Conservation (phyloP, 2,113 vertebrate species). For the Piaya cayana region DNA sequence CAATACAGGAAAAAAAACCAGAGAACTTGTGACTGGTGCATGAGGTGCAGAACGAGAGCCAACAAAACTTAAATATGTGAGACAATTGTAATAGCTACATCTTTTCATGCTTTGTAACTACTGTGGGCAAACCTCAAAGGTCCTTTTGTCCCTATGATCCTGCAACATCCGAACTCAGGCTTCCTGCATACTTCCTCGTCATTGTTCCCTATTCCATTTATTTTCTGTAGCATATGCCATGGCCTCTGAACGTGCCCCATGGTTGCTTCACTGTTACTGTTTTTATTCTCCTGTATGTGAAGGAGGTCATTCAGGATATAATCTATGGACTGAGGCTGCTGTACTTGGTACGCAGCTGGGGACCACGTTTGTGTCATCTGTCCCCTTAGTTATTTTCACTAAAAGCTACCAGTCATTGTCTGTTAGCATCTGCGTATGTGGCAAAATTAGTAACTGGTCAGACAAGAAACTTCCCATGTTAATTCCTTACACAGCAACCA, state of each 20-base stretch:
- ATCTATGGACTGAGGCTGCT: background rate
- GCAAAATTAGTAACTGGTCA: background rate
- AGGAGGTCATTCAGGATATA: background rate
- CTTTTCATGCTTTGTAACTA: background rate
- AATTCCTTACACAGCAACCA: background rate
- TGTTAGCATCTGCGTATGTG: background rate
- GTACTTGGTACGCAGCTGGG: background rate
- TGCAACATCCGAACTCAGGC: background rate
- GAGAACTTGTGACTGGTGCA: background rate
- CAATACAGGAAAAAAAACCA: background rate
- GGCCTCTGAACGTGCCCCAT: background rate
- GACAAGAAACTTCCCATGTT: background rate
- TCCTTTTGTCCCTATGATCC: background rate
- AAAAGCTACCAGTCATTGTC: background rate
- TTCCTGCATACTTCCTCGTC: background rate
- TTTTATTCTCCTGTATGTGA: background rate
- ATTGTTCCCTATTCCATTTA: background rate
- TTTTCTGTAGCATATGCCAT: background rate
- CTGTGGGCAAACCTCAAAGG: no score
- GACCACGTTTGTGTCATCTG: background rate
- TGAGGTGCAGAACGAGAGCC: background rate
- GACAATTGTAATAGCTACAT: background rate
- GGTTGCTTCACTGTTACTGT: background rate
- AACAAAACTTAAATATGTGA: background rate
- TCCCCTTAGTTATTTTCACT: background rate